A percentile compares a stretch with the other conserved stretches of the same genome.
These are phyloP conservation scores for Drosophila testacea DNA, from an alignment of 2,888 invertebrate genomes.

Conservation along the genomic window DNA sequence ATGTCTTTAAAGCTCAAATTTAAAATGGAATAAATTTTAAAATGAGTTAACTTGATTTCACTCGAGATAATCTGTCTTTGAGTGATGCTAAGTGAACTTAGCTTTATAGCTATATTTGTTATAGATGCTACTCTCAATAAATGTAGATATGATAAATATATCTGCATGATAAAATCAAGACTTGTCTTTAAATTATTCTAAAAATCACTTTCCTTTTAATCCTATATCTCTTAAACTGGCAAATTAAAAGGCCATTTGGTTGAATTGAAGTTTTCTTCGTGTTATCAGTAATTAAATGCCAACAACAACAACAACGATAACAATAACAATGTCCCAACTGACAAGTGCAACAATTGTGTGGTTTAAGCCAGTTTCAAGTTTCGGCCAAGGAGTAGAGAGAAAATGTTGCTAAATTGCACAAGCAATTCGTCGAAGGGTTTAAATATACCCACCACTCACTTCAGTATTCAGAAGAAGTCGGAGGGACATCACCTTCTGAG, in stretches of 20 bases:
- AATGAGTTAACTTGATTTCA: neutral
- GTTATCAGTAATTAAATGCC: slow-evolving; percentile 42
- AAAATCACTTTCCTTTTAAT: neutral
- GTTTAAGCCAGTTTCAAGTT: slow-evolving; percentile 46
- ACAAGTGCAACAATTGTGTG: slow-evolving; percentile 62
- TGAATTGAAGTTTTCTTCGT: slow-evolving; percentile 17
- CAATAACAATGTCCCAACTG: slow-evolving; percentile 6
- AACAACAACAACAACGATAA: slow-evolving; percentile 11
- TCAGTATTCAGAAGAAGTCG: neutral
- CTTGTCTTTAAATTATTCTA: neutral
- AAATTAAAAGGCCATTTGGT: slow-evolving; percentile 27
- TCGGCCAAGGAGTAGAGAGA: slow-evolving; percentile 12
- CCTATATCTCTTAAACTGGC: neutral
- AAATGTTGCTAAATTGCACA: slow-evolving; percentile 38
- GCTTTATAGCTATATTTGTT: no score
- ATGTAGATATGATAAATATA: no score
- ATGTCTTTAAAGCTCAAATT: neutral
- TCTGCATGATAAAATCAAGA: neutral
- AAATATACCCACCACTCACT: slow-evolving; percentile 29
- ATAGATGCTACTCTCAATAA: neutral
- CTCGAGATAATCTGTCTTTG: neutral
- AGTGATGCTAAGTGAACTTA: no score
- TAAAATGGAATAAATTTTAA: neutral
- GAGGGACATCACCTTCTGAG: slow-evolving; percentile 19
- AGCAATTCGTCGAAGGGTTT: slow-evolving; percentile 25